Percentiles rank a stretch among this genome's conserved stretches.
These are phyloP conservation scores for Malurus leucopterus DNA, from an alignment of 2,797 vertebrate genomes.

Conservation along the genomic window DNA sequence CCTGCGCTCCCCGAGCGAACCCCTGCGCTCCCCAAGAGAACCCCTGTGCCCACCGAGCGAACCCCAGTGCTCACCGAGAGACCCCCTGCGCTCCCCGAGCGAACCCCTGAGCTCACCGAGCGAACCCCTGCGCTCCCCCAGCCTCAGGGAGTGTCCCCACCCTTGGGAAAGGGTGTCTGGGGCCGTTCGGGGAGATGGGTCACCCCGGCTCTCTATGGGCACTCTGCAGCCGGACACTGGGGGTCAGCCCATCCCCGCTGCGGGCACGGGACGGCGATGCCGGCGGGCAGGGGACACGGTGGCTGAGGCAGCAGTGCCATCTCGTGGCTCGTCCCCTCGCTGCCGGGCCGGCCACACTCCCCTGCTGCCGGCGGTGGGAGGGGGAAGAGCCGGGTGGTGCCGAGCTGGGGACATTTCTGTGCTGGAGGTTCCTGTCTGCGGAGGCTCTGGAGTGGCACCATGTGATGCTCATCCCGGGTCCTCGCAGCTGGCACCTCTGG, in stretches of 20 bases:
- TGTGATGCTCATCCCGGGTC: fast-evolving
- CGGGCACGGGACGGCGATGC: neutral
- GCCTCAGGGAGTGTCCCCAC: neutral
- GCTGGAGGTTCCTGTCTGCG: fast-evolving
- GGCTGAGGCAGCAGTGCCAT: constrained; percentile 4
- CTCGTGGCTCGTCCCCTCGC: neutral
- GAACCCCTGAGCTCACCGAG: too few species aligned
- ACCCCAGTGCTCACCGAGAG: too few species aligned
- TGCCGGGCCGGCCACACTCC: neutral
- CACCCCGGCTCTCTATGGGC: fast-evolving
- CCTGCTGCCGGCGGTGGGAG: fast-evolving
- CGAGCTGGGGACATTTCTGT: fast-evolving
- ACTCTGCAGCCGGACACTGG: neutral
- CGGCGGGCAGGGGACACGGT: neutral
- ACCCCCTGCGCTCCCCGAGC: too few species aligned
- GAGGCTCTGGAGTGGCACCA: fast-evolving
- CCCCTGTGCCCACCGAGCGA: too few species aligned
- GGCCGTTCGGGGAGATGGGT: neutral
- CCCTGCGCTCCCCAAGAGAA: too few species aligned
- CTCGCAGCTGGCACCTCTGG: neutral
- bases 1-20: too few species aligned
- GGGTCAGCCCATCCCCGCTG: fast-evolving
- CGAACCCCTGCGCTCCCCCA: fast-evolving
- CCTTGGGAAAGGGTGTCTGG: fast-evolving
- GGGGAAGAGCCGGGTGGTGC: fast-evolving